phyloP scores from a whole-genome alignment of 2,797 vertebrate genomes.

The Catharus ustulatus region DNA sequence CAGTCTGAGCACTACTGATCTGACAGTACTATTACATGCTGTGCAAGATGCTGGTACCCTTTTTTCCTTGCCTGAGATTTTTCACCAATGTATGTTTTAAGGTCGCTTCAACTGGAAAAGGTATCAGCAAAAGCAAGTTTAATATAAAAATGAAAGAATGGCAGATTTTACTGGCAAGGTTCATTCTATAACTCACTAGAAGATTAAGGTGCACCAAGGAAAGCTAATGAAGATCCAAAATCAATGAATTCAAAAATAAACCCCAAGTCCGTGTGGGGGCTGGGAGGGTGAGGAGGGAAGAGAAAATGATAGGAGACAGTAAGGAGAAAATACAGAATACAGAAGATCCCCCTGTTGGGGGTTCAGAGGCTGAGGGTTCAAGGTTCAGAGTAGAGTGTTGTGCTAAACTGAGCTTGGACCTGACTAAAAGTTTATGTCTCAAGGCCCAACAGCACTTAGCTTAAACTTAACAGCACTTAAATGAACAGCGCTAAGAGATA shows the following conservation, averaged over 20 bases:
- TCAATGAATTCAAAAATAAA: neutral
- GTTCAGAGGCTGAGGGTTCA: neutral
- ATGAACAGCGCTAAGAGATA: neutral
- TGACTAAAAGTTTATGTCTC: neutral
- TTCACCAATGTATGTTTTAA: neutral
- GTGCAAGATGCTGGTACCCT: neutral
- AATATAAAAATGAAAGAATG: neutral
- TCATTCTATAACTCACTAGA: neutral
- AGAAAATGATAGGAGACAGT: neutral
- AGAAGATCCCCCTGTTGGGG: neutral
- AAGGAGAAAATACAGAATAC: neutral
- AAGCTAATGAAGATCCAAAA: neutral
- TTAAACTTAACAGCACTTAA: neutral
- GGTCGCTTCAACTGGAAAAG: fast-evolving
- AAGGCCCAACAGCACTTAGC: neutral
- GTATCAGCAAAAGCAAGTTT: neutral
- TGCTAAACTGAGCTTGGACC: neutral
- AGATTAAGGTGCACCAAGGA: neutral
- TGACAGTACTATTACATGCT: neutral
- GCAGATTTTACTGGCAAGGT: neutral
- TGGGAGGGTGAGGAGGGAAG: neutral
- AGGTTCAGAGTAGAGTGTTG: fast-evolving
- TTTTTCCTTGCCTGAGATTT: neutral
- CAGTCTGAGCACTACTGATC: neutral
- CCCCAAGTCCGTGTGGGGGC: neutral